Percentiles rank a stretch among this genome's conserved stretches.
Evolutionary conservation across 1,140 invertebrate species (phyloP).

Genomic region (Cherax destructor): DNA sequence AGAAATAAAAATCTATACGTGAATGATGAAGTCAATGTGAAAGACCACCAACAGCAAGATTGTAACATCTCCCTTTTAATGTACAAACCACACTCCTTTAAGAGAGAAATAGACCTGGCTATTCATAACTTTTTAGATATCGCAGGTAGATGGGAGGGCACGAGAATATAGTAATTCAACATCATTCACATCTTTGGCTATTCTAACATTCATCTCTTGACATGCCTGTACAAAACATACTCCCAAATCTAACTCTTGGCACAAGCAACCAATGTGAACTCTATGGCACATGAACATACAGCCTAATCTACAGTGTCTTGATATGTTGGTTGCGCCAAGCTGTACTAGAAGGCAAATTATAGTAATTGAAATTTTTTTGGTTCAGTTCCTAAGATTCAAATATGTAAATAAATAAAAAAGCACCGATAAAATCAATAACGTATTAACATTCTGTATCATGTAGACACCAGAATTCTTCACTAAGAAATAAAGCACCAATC

Average conservation of each 20-base stretch:
- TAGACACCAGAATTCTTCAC: slow-evolving; percentile 16
- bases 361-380: not conserved
- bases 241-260: slow-evolving; percentile 55
- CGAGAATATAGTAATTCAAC: slow-evolving; percentile 58
- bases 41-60: slow-evolving; percentile 18
- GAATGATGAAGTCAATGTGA: slow-evolving; percentile 30
- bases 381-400: not conserved
- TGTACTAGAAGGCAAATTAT: slow-evolving; percentile 43
- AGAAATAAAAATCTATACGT: slow-evolving; percentile 25
- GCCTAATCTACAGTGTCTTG: slow-evolving; percentile 56
- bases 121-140: slow-evolving; percentile 24
- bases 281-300: slow-evolving; percentile 63
- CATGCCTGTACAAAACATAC: slow-evolving; percentile 64
- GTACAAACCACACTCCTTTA: slow-evolving; percentile 25
- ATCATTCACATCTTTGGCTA: slow-evolving; percentile 66
- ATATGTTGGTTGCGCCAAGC: slow-evolving; percentile 70
- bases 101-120: slow-evolving; percentile 27
- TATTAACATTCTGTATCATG: slow-evolving; percentile 20
- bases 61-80: slow-evolving; percentile 29
- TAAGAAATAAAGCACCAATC: slow-evolving; percentile 59
- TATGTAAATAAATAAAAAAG: slow-evolving; percentile 40
- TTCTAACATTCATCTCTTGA: slow-evolving; percentile 55
- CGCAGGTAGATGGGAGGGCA: slow-evolving; percentile 58
- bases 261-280: slow-evolving; percentile 68
- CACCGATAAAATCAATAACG: slow-evolving; percentile 15